phyloP scores from a whole-genome alignment of 2,888 invertebrate species.

The Ichneumon xanthorius region DNA sequence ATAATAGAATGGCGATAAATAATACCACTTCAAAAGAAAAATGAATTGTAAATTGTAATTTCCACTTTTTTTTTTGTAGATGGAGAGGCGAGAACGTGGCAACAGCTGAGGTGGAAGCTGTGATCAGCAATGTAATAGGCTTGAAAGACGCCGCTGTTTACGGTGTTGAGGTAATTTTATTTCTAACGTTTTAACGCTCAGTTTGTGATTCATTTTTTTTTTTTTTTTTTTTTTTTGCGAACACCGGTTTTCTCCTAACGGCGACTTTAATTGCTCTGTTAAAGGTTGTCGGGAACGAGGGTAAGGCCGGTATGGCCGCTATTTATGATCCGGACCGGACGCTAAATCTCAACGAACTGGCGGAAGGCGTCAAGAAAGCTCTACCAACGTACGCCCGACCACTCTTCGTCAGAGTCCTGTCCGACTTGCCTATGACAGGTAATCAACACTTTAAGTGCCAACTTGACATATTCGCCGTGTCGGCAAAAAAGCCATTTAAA shows the following conservation, averaged over 20 bases:
- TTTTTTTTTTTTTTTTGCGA: background rate
- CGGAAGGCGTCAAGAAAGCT: constrained; percentile 88
- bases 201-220: background rate
- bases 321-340: constrained; percentile 90
- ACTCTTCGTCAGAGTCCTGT: constrained; percentile 92
- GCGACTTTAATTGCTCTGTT: constrained; percentile 47
- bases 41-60: too few relatives aligned
- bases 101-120: constrained; percentile 97
- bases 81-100: constrained; percentile 99
- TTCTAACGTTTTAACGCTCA: constrained; percentile 4
- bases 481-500: background rate
- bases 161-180: constrained; percentile 92
- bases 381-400: constrained; percentile 96
- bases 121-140: constrained; percentile 91
- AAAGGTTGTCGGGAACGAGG: constrained; percentile 92
- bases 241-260: background rate
- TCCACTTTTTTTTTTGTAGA: constrained; percentile 75
- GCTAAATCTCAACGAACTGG: constrained; percentile 87
- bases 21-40: too few relatives aligned
- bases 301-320: constrained; percentile 97
- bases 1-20: too few relatives aligned
- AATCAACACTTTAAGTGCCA: constrained; percentile 36
- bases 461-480: background rate
- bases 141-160: constrained; percentile 94
- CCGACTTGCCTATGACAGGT: constrained; percentile 92